A percentile compares a stretch with the other conserved stretches of the same genome.
Conservation (phyloP, 37 sponge, comb jelly and placozoan genomes). For the Spongilla lacustris region DNA sequence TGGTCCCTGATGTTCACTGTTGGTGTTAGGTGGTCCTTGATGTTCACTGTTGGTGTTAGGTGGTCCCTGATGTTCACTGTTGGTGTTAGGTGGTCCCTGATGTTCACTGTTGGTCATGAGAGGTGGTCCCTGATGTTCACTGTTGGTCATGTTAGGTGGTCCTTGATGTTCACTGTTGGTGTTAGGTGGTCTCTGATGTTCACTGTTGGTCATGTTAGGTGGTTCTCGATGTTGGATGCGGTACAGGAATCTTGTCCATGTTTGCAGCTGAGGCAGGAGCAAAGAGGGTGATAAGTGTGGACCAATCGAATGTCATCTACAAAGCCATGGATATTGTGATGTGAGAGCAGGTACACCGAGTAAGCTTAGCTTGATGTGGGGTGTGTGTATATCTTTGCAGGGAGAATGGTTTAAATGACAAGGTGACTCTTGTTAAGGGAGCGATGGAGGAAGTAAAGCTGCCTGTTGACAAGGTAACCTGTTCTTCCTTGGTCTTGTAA, state of each 20-base stretch:
- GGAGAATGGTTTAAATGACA: conserved; percentile 73
- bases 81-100: too few species aligned
- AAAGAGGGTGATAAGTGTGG: conserved; percentile 67
- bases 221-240: conserved; percentile 83
- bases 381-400: conserved; percentile 32
- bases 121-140: too few species aligned
- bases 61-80: too few species aligned
- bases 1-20: too few species aligned
- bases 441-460: conserved; percentile 68
- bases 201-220: too few species aligned
- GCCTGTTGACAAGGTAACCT: conserved; percentile 66
- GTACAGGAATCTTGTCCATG: conserved; percentile 84
- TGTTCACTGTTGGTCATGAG: too few species aligned
- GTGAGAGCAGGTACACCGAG: conserved; percentile 7
- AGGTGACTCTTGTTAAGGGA: conserved; percentile 54
- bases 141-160: too few species aligned
- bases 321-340: conserved; percentile 84
- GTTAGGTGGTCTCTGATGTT: background rate
- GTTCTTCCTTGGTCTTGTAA: background rate
- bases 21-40: too few species aligned
- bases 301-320: conserved; percentile 73
- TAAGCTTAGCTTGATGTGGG: background rate
- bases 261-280: conserved; percentile 79
- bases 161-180: background rate
- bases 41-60: too few species aligned